Evolutionary conservation across 2,888 invertebrate genomes (phyloP).

Genomic region (Bembecia ichneumoniformis): DNA sequence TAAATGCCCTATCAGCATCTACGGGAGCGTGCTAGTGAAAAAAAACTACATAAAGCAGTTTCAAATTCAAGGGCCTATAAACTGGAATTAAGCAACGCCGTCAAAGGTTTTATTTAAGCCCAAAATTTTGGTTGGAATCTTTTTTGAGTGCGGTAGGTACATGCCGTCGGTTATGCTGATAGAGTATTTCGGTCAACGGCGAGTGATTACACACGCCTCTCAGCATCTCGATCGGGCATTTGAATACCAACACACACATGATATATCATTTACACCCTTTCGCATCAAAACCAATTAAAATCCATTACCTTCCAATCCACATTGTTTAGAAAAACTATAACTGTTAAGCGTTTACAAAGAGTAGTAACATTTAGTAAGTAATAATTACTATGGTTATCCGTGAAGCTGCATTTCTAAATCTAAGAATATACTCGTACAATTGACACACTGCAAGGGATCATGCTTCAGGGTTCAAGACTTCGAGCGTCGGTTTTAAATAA

Average conservation of each 20-base stretch:
- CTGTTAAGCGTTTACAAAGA: constrained; percentile 67
- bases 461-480: constrained; percentile 49
- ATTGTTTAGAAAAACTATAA: constrained; percentile 67
- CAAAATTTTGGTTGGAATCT: constrained; percentile 22
- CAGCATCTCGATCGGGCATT: constrained; percentile 76
- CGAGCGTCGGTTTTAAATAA: constrained; percentile 25
- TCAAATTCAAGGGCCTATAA: constrained; percentile 41
- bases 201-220: constrained; percentile 46
- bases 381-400: constrained; percentile 41
- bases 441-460: constrained; percentile 67
- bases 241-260: constrained; percentile 81
- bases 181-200: constrained; percentile 59
- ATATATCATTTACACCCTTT: constrained; percentile 63
- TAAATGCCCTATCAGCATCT: constrained; percentile 73
- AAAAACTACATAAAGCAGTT: constrained; percentile 52
- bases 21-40: constrained; percentile 56
- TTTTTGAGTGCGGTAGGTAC: constrained; percentile 55
- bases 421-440: constrained; percentile 27
- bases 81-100: constrained; percentile 39
- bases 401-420: constrained; percentile 58
- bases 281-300: constrained; percentile 68
- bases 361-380: constrained; percentile 61
- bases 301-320: constrained; percentile 71
- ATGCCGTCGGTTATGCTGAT: constrained; percentile 63
- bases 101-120: constrained; percentile 38